Evolutionary conservation across 2,888 invertebrate species (phyloP), one percentile per base, ranked within the genome.

Genomic region (Chrysina gloriosa): DNA sequence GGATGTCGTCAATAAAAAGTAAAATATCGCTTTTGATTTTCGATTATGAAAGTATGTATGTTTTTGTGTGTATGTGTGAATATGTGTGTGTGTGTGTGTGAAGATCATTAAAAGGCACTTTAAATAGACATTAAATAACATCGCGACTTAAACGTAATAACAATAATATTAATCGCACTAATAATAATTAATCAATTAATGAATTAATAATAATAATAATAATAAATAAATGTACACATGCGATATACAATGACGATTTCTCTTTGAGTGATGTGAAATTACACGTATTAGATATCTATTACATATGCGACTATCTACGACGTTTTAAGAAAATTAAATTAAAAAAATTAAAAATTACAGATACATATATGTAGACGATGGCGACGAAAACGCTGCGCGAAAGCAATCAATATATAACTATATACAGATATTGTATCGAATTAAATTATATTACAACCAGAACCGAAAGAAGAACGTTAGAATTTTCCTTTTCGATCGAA

Each of bases 91-190:
- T 52, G 48, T 56, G 19, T 29, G 23, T 50, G 56, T 65, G 47
- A 61, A 65, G 68, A 63, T 42, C 39, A 56, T 70, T 65, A 68
- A 70, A 70, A 70, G 70, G 70, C 68, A 70, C 68, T 70, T 70
- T 69, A 63, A 69, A 66, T 68, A 63, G 65, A 70, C 63, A 67
- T 65, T 61, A 70, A 63, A 68, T 54, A 50, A 63, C 56, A 50
- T 56, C 21, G 58, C 45, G 27, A 52, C 54, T 54, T 61, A 56
- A 63, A 66, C 50, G 63, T 63, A 65, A 65, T 29, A 45, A 61
- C 42, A 42, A 61, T 61, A n/a, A n/a, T n/a, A n/a, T n/a, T n/a
- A n/a, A n/a, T n/a, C n/a, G n/a, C n/a, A n/a, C n/a, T 31, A 52
- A 39, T 63, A 68, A 68, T 68, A 54, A 68, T 52, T 27, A 48